Conservation (phyloP, 2,797 vertebrate species). For the Buceros bicornis region DNA sequence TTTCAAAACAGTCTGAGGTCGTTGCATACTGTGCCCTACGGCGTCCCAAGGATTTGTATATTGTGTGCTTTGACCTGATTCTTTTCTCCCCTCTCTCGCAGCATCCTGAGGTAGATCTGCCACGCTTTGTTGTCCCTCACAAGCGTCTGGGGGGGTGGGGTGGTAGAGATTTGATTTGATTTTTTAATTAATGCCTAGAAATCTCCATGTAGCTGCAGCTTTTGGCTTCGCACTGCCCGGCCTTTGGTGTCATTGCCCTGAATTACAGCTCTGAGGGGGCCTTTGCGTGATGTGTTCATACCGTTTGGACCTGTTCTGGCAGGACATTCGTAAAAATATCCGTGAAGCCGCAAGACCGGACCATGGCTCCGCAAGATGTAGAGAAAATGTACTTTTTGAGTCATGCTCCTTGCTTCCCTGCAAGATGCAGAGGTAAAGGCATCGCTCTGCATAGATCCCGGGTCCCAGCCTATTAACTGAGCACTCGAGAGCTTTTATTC, state of each 20-base stretch:
- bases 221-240: background rate
- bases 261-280: background rate
- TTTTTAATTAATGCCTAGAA: slow-evolving; percentile 49
- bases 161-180: background rate
- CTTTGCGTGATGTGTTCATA: background rate
- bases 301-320: background rate
- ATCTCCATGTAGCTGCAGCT: background rate
- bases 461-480: background rate
- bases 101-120: slow-evolving; percentile 45
- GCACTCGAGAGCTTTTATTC: background rate
- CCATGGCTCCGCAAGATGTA: background rate
- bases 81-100: slow-evolving; percentile 19
- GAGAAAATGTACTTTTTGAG: background rate
- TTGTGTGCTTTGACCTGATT: slow-evolving; percentile 64
- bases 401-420: background rate
- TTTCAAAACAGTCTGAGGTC: slow-evolving; percentile 60
- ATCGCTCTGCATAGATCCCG: background rate
- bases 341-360: background rate
- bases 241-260: background rate
- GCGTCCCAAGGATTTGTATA: slow-evolving; percentile 45
- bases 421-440: background rate
- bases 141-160: background rate
- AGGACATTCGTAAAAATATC: background rate
- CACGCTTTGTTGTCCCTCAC: slow-evolving; percentile 8
- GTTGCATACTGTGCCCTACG: slow-evolving; percentile 31